Percentiles rank a stretch among this genome's conserved stretches.
Conservation (phyloP, 2,888 invertebrate genomes). For the Lapara coniferarum region DNA sequence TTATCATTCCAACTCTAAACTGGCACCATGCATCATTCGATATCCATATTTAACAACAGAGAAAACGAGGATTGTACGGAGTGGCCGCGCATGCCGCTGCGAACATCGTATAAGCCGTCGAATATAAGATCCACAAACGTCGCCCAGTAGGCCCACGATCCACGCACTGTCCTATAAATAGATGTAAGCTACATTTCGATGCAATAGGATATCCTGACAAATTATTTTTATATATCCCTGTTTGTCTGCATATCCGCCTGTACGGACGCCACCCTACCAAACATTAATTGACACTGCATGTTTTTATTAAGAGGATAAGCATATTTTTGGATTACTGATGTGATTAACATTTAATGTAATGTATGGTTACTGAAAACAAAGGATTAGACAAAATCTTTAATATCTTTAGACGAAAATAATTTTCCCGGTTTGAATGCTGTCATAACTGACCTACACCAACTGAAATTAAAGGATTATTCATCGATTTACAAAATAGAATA, state of each 20-base stretch:
- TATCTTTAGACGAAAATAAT: not conserved
- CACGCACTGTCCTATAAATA: conserved; percentile 36
- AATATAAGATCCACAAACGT: conserved; percentile 19
- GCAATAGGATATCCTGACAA: conserved; percentile 80
- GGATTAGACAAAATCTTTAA: not conserved
- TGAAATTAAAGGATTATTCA: too few species aligned
- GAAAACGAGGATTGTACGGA: not conserved
- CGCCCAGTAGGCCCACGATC: conserved; percentile 19
- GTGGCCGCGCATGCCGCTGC: not conserved
- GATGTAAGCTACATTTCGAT: conserved; percentile 42
- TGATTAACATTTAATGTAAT: not conserved
- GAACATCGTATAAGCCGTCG: conserved; percentile 26
- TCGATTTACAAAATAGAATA: too few species aligned
- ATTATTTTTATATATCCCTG: conserved; percentile 77
- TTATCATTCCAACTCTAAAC: too few species aligned
- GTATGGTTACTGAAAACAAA: not conserved
- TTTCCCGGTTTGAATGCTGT: not conserved
- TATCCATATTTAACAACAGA: not conserved
- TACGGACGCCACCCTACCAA: conserved; percentile 36
- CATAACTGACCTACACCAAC: too few species aligned
- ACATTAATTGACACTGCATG: conserved; percentile 33
- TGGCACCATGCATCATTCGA: not conserved
- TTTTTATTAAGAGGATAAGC: conserved; percentile 36
- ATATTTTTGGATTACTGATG: conserved; percentile 21
- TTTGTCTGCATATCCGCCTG: conserved; percentile 65